A percentile compares a stretch with the other conserved stretches of the same genome.
These are phyloP conservation scores for Eurytoma adleriae DNA, from an alignment of 2,888 invertebrate species.

Conservation along the genomic window DNA sequence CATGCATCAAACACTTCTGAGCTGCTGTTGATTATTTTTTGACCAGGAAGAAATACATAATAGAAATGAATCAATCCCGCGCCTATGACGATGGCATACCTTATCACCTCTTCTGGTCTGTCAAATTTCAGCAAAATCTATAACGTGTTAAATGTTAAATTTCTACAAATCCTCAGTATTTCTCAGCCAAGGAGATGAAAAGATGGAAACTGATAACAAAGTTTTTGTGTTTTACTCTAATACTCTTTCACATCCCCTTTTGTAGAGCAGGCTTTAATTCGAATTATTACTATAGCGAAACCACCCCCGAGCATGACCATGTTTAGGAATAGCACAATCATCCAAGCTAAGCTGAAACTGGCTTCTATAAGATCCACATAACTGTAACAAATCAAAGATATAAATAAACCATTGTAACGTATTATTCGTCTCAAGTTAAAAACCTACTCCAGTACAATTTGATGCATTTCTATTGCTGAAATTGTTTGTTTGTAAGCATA, in stretches of 20 bases:
- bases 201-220: no score
- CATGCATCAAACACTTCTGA: slow-evolving; percentile 30
- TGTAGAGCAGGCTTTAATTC: no score
- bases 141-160: no score
- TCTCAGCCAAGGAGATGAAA: no score
- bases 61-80: slow-evolving; percentile 44
- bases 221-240: no score
- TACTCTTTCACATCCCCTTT: no score
- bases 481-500: neutral
- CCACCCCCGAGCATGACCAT: slow-evolving; percentile 34
- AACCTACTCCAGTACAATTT: slow-evolving; percentile 15
- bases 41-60: slow-evolving; percentile 40
- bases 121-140: neutral
- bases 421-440: no score
- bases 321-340: slow-evolving; percentile 16
- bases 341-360: slow-evolving; percentile 20
- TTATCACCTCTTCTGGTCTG: slow-evolving; percentile 19
- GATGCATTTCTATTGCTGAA: slow-evolving; percentile 23
- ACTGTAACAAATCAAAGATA: neutral
- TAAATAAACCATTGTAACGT: no score
- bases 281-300: slow-evolving; percentile 11
- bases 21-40: slow-evolving; percentile 41
- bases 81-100: neutral
- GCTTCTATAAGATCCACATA: slow-evolving; percentile 25
- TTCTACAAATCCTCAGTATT: no score